Evolutionary conservation across 2,888 invertebrate species (phyloP).

Genomic region (Diploptera punctata): DNA sequence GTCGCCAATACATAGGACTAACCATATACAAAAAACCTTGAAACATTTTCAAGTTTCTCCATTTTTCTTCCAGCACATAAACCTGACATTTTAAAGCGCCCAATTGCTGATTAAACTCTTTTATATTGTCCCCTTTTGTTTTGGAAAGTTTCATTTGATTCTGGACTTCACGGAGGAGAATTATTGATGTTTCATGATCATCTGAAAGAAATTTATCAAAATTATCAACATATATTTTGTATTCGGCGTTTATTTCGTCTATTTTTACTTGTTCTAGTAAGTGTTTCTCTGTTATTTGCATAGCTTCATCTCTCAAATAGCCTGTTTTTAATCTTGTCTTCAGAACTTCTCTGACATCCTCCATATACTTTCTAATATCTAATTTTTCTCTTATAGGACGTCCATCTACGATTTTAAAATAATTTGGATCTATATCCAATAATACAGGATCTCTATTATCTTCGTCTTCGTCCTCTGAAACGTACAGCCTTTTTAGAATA

Average conservation of each 20-base stretch:
- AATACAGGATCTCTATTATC: conserved; percentile 52
- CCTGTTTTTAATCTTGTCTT: conserved; percentile 59
- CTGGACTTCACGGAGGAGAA: conserved; percentile 60
- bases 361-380: conserved; percentile 64
- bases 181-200: conserved; percentile 67
- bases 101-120: conserved; percentile 55
- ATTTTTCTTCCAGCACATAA: conserved; percentile 67
- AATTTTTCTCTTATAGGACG: conserved; percentile 65
- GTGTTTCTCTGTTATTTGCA: conserved; percentile 20
- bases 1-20: conserved; percentile 68
- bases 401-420: conserved; percentile 67
- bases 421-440: conserved; percentile 69
- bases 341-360: conserved; percentile 60
- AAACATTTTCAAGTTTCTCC: conserved; percentile 67
- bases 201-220: conserved; percentile 67
- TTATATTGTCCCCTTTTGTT: conserved; percentile 56
- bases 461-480: conserved; percentile 61
- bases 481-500: conserved; percentile 48
- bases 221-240: conserved; percentile 60
- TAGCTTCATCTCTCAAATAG: conserved; percentile 40
- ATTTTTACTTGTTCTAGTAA: not conserved
- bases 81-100: conserved; percentile 58
- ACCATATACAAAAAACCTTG: conserved; percentile 71
- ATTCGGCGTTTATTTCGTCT: conserved; percentile 47
- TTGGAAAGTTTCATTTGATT: conserved; percentile 56